These are phyloP conservation scores for Eumerus sabulonum DNA, from an alignment of 2,888 invertebrate species.

Conservation along the genomic window DNA sequence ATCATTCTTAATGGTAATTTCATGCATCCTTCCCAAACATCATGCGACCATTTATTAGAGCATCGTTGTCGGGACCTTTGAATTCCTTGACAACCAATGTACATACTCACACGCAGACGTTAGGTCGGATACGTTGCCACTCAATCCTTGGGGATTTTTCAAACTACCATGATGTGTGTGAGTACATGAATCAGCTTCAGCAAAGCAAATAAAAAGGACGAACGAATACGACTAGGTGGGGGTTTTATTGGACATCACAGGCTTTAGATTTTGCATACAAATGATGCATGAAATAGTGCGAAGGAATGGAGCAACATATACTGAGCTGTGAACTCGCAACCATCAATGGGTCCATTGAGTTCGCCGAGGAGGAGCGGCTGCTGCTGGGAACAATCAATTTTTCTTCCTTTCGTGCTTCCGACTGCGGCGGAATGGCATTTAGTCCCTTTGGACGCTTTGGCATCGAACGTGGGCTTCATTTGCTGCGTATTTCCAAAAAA, in stretches of 20 bases:
- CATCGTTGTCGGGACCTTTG: conserved; percentile 19
- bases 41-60: conserved; percentile 58
- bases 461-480: conserved; percentile 12
- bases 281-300: conserved; percentile 68
- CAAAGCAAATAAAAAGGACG: too few species aligned
- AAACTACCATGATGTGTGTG: conserved; percentile 58
- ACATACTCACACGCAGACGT: conserved; percentile 34
- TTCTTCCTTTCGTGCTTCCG: conserved; percentile 15
- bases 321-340: not conserved
- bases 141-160: conserved; percentile 56
- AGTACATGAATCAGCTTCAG: conserved; percentile 58
- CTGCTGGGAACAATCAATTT: conserved; percentile 60
- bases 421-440: too few species aligned
- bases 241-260: conserved; percentile 64
- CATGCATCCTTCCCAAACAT: conserved; percentile 65
- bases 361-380: conserved; percentile 40
- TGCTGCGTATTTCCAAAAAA: conserved; percentile 2
- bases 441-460: conserved; percentile 10
- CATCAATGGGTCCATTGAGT: conserved; percentile 26
- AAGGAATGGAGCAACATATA: conserved; percentile 34
- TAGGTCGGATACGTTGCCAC: conserved; percentile 25
- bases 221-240: conserved; percentile 48
- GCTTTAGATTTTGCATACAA: conserved; percentile 67
- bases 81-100: conserved; percentile 28
- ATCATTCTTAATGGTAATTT: conserved; percentile 67